Percentiles rank a stretch among this genome's conserved stretches.
These are phyloP conservation scores for Vanessa cardui DNA, from an alignment of 2,888 invertebrate species.

Conservation along the genomic window DNA sequence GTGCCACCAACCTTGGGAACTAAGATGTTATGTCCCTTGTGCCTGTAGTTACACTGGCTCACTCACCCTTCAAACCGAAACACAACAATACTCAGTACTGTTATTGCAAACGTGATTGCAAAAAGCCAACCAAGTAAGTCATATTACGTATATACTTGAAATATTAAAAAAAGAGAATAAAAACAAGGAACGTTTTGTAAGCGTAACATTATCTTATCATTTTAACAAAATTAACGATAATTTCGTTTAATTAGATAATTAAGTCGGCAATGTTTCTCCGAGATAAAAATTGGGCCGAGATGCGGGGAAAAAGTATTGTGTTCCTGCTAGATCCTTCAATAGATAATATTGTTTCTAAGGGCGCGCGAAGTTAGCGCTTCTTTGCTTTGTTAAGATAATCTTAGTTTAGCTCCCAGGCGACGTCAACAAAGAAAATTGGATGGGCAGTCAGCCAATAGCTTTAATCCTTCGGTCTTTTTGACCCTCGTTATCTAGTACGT, in stretches of 20 bases:
- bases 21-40: too few species aligned
- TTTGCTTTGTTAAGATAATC: constrained; percentile 81
- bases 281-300: constrained; percentile 38
- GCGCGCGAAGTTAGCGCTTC: constrained; percentile 63
- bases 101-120: too few species aligned
- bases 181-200: background rate
- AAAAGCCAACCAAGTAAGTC: too few species aligned
- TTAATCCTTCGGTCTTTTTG: constrained; percentile 78
- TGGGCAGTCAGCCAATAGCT: constrained; percentile 81
- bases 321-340: constrained; percentile 53
- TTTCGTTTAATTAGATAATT: constrained; percentile 53
- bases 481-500: constrained; percentile 72
- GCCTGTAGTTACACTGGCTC: too few species aligned
- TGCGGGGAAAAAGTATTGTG: constrained; percentile 48
- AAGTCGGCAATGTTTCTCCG: constrained; percentile 18
- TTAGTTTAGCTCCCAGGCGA: constrained; percentile 70
- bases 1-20: too few species aligned
- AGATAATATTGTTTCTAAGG: constrained; percentile 69
- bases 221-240: constrained; percentile 50
- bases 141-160: background rate
- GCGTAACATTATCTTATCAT: constrained; percentile 5
- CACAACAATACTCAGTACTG: too few species aligned
- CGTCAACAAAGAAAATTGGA: constrained; percentile 82
- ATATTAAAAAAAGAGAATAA: background rate
- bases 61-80: too few species aligned